Evolutionary conservation across 2,113 vertebrate species (phyloP).

Genomic region (Ophthalmolycus amberensis): DNA sequence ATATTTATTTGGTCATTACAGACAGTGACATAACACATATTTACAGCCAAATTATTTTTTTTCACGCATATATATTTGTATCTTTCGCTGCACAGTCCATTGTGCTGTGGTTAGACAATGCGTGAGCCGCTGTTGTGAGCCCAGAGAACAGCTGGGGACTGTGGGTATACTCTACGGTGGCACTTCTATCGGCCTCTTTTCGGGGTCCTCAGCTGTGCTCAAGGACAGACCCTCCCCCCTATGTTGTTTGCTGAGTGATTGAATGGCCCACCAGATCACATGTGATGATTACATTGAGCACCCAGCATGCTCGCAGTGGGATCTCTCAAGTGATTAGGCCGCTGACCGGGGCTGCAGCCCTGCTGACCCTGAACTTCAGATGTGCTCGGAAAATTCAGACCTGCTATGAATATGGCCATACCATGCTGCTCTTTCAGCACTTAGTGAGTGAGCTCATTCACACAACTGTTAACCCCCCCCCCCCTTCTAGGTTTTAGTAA

Average conservation of each 20-base stretch:
- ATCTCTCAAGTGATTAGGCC: slow-evolving; percentile 72
- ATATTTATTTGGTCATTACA: not conserved
- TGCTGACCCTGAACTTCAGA: slow-evolving; percentile 60
- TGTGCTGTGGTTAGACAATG: slow-evolving; percentile 10
- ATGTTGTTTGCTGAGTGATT: slow-evolving; percentile 71
- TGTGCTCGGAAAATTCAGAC: slow-evolving; percentile 47
- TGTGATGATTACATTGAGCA: slow-evolving; percentile 61
- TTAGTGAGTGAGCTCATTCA: slow-evolving; percentile 48
- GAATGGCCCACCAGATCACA: slow-evolving; percentile 62
- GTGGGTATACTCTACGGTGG: slow-evolving; percentile 18
- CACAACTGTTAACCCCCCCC: not conserved
- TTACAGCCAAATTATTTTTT: too few species aligned
- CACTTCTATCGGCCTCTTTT: slow-evolving; percentile 34
- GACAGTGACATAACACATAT: too few species aligned
- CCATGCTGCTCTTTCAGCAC: slow-evolving; percentile 60
- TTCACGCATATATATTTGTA: not conserved
- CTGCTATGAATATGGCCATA: slow-evolving; percentile 41
- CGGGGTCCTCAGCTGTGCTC: slow-evolving; percentile 68
- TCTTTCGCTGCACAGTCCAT: slow-evolving; percentile 9
- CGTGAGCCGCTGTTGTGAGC: slow-evolving; percentile 28
- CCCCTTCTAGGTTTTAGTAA: slow-evolving; percentile 37
- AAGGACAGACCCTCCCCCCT: slow-evolving; percentile 52
- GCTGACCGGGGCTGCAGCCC: slow-evolving; percentile 50
- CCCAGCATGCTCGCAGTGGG: slow-evolving; percentile 32
- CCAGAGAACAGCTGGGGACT: slow-evolving; percentile 63